A percentile compares a stretch with the other conserved stretches of the same genome.
Conservation (phyloP, 1,140 invertebrate genomes). For the Brachionus asplanchnoidis region DNA sequence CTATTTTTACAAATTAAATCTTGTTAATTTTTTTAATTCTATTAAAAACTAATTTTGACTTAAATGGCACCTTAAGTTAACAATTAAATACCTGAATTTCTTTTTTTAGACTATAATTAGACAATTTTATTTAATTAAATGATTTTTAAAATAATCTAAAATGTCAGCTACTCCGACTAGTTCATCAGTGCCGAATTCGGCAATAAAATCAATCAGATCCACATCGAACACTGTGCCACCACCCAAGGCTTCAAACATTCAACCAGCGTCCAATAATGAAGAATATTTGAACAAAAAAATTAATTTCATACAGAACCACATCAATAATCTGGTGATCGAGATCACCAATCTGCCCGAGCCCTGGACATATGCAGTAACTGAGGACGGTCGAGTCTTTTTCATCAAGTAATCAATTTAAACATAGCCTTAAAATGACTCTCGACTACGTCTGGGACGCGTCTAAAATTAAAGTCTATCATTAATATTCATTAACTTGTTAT, state of each 20-base stretch:
- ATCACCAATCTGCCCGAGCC: slow-evolving; percentile 45
- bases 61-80: background rate
- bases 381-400: slow-evolving; percentile 52
- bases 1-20: background rate
- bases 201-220: slow-evolving; percentile 6
- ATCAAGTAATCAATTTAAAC: slow-evolving; percentile 48
- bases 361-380: slow-evolving; percentile 49
- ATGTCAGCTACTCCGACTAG: background rate
- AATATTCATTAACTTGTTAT: slow-evolving; percentile 12
- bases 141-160: background rate
- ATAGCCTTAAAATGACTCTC: background rate
- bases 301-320: slow-evolving; percentile 31
- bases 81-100: background rate
- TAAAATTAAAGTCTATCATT: background rate
- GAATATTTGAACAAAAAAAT: slow-evolving; percentile 41
- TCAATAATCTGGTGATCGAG: slow-evolving; percentile 34
- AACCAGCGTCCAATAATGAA: background rate
- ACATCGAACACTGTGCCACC: background rate
- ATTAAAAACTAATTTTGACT: background rate
- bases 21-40: background rate
- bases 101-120: background rate
- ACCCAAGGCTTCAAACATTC: background rate
- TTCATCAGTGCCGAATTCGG: background rate
- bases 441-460: slow-evolving; percentile 15
- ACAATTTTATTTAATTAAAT: background rate